Conservation (phyloP, 2,113 vertebrate species). For the Pelobates fuscus region DNA sequence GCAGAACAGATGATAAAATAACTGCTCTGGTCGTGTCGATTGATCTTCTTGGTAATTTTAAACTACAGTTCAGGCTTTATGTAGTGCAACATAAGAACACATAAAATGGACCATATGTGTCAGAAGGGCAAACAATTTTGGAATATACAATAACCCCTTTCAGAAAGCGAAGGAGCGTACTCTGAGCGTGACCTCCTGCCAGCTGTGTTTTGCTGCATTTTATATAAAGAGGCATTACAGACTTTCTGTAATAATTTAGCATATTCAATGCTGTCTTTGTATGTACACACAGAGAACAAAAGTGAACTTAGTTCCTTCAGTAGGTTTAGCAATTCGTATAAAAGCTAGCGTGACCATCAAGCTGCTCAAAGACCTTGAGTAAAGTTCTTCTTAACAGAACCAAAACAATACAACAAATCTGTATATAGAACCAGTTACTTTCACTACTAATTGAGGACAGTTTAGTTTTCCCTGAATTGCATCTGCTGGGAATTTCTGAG, state of each 20-base stretch:
- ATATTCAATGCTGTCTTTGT: conserved; percentile 33
- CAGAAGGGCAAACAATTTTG: background rate
- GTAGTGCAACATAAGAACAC: background rate
- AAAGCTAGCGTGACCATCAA: background rate
- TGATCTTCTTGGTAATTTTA: background rate
- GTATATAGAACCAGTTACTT: too few species aligned
- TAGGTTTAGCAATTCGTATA: background rate
- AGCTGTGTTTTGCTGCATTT: conserved; percentile 25
- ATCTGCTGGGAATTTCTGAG: background rate
- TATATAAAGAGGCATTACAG: conserved; percentile 32
- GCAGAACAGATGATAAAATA: too few species aligned
- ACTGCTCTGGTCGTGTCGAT: too few species aligned
- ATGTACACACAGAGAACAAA: background rate
- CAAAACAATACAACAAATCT: background rate
- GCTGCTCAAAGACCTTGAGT: background rate
- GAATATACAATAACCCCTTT: conserved; percentile 37
- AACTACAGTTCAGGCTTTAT: background rate
- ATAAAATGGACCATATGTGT: conserved; percentile 26
- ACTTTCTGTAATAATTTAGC: conserved; percentile 3
- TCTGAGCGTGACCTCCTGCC: conserved; percentile 33
- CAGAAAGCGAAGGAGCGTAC: conserved; percentile 16
- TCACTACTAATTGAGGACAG: background rate
- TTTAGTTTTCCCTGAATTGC: background rate
- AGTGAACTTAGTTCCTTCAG: background rate
- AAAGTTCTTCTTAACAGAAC: background rate